Evolutionary conservation across 2,888 invertebrate species (phyloP), one percentile per base, ranked within the genome.

Genomic region (Lagria hirta): DNA sequence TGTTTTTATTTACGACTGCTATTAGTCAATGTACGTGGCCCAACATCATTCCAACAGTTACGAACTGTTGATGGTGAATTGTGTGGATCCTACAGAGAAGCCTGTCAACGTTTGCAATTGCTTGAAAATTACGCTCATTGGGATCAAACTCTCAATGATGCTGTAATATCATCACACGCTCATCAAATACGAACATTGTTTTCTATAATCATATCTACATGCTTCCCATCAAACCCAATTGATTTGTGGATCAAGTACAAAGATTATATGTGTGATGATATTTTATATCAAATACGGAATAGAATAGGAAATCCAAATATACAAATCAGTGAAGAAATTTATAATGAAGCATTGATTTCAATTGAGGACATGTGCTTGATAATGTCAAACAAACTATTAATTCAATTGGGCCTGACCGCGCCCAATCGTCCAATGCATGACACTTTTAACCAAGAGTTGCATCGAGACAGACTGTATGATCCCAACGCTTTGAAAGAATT

Each of bases 31-130:
- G 58, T 68, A n/a, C 60, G 55, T 34, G 62, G 65, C 3, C 67
- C 66, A 47, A 65, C 61, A 28, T 66, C 64, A 1, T 52, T 45
- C 27, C 48, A 56, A 28, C 2, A 24, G 22, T 46, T 70, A 27
- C 43, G 64, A 63, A 69, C 66, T 42, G 62, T 71, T 28, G 50
- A 70, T 61, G 66, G 62, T 50, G 17, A 29, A 48, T n/a, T 62
- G 29, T 66, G 52, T 44, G 49, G 18, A 14, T 62, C 67, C 40
- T 71, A 58, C 57, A 49, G 62, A 33, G 63, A 58, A 40, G 68
- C 69, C 12, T 55, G 54, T 43, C 40, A 54, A 43, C 33, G 17
- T 14, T 45, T 56, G 16, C 35, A 56, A 35, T 59, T 70, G 32
- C 54, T 54, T 10, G 57, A 55, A 28, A 47, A 59, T 32, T 54